Evolutionary conservation across 2,888 invertebrate species (phyloP), one percentile per base, ranked within the genome.

Genomic region (Amblyjoppa fuscipennis): DNA sequence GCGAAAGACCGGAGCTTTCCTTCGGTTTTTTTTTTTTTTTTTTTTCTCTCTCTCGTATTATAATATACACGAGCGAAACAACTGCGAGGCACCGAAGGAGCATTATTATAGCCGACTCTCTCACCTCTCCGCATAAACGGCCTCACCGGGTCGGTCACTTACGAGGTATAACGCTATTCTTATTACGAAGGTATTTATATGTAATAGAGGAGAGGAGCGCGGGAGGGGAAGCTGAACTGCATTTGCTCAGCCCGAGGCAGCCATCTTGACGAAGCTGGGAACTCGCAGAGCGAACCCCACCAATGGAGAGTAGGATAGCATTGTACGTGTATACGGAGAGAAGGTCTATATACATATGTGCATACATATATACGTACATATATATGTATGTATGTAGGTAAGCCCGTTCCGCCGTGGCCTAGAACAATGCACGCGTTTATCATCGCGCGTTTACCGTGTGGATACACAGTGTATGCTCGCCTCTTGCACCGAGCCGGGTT

Each of bases 181-280:
- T 91, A 91, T 91, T 91, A 89, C 88, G 84, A 84, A 89, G 88
- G 88, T 88, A 90, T 90, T 91, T 90, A 89, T 90, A 89, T 89
- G 88, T 92, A 90, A 92, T 90, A 90, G 90, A 90, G 88, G 88
- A 88, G 87, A 41, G 45, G 64, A 73, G 61, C 66, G 66, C 56
- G 61, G 61, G 83, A 49, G 45, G 45, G 45, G 45, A 16, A 13
- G 59, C 59, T 59, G 25, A 25, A 74, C 73, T 75, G 70, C 83
- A 71, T 83, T 79, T 70, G 74, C 81, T 80, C 53, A 51, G 74
- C 59, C 45, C 73, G 66, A 75, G 79, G 77, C 82, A 66, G 87
- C 87, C 86, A 87, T 87, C 80, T 82, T 86, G 84, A 79, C 76
- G 59, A 82, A 71, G 81, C 66, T 73, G 45, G 73, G 80, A 71